These are phyloP conservation scores for Cavia porcellus DNA, from an alignment of 2,113 vertebrate species.

Conservation along the genomic window DNA sequence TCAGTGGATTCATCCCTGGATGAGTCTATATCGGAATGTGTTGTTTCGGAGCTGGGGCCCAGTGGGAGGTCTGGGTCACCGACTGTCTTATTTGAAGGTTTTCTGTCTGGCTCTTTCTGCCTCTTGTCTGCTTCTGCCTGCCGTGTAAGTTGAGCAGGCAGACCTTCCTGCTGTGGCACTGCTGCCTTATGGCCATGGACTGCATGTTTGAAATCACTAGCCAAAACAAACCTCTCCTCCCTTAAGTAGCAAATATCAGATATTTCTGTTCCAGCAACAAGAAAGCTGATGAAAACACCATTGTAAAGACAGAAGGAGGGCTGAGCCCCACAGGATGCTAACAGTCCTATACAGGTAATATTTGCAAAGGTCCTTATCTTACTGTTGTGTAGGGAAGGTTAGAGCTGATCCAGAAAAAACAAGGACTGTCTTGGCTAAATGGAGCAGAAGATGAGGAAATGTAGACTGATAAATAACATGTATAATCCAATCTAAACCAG, in stretches of 20 bases:
- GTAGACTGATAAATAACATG: no score
- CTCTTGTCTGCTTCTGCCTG: neutral
- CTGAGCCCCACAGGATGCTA: neutral
- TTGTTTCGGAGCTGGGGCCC: neutral
- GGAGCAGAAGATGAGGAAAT: neutral
- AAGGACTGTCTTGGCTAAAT: neutral
- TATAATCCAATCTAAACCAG: no score
- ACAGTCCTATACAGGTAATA: neutral
- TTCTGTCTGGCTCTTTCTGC: neutral
- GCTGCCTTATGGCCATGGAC: neutral
- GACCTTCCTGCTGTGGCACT: neutral
- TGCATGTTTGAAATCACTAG: neutral
- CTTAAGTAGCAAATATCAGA: neutral
- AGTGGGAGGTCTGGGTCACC: neutral
- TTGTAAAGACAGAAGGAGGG: neutral
- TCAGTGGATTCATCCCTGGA: neutral
- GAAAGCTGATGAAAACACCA: neutral
- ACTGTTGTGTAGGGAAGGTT: neutral
- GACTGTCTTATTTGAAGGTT: neutral
- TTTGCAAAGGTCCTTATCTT: neutral
- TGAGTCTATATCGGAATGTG: neutral
- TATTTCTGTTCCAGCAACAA: neutral
- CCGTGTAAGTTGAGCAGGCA: neutral
- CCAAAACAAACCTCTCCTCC: neutral
- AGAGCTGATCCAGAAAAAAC: neutral